Evolutionary conservation across 2,113 vertebrate species (phyloP), one percentile per base, ranked within the genome.

Genomic region (Mellivora capensis): DNA sequence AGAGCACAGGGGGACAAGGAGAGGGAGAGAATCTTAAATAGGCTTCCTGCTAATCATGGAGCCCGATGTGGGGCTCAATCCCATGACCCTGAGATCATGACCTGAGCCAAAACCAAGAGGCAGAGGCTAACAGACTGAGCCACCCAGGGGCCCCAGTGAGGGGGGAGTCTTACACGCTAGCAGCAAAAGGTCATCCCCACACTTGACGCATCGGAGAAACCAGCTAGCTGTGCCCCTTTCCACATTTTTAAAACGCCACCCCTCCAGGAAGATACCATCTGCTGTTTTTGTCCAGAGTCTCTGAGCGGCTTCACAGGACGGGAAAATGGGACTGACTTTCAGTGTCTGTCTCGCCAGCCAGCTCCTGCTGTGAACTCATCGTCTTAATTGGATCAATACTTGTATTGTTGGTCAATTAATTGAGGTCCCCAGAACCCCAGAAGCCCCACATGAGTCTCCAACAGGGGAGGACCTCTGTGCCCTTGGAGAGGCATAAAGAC

Each of bases 41-140:
- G 34, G 7, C 17, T 69, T 8, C 7, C 17, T 13, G 15, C 34
- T 69, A 4, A n/a, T 17, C 3, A 0, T 20, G 34, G 67, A 69
- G 34, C 34, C 67, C 3, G 1, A 69, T 0, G 0, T 29, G 27
- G 67, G 17, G 67, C 34, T 69, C 3, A 1, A 20, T 69, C 34
- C 27, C 34, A 20, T 10, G 67, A 69, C 3, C 34, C 34, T 0
- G 7, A n/a, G 67, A 69, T n/a, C 67, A n/a, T 4, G 67, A 69
- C 67, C 34, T 69, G 67, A n/a, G 17, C 67, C 34, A 1, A n/a
- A 69, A 69, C 17, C 67, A 69, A n/a, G 34, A 69, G 17, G 17
- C 1, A 4, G 67, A n/a, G 0, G 3, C 34, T 69, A n/a, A 69
- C 17, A 0, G 1, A n/a, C 3, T n/a, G 34, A n/a, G 9, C 67